These are phyloP conservation scores for Oryzias celebensis DNA, from an alignment of 2,113 vertebrate genomes.

Conservation along the genomic window DNA sequence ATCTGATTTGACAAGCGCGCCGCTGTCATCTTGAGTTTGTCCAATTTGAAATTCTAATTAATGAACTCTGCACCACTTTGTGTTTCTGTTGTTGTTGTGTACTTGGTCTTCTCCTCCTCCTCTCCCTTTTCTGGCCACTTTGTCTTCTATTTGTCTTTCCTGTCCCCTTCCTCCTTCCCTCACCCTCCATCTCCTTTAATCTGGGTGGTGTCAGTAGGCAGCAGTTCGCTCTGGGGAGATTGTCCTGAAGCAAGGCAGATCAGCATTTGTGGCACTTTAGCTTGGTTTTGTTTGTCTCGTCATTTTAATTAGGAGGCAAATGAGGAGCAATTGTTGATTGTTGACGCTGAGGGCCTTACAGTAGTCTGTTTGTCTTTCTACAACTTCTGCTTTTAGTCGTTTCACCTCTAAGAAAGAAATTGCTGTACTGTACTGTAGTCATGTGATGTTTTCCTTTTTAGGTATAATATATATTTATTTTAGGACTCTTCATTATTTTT, in stretches of 20 bases:
- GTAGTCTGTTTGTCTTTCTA: constrained; percentile 17
- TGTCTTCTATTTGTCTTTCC: constrained; percentile 68
- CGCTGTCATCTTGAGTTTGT: constrained; percentile 80
- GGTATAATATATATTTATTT: too few species aligned
- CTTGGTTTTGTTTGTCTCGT: constrained; percentile 14
- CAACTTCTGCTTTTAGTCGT: background rate
- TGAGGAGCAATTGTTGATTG: constrained; percentile 1
- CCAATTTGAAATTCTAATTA: constrained; percentile 83
- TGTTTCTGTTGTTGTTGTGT: constrained; percentile 53
- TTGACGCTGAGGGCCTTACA: constrained; percentile 15
- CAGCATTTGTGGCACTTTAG: constrained; percentile 27
- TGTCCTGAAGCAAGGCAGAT: constrained; percentile 62
- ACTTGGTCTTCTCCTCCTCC: constrained; percentile 11
- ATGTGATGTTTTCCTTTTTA: too few species aligned
- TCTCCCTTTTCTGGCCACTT: constrained; percentile 50
- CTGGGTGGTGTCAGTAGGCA: constrained; percentile 28
- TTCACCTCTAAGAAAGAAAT: background rate
- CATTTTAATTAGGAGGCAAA: constrained; percentile 42
- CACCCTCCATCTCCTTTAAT: constrained; percentile 29
- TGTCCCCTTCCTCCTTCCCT: constrained; percentile 33
- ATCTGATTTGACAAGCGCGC: constrained; percentile 79
- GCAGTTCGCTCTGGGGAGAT: constrained; percentile 37
- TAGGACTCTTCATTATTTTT: too few species aligned
- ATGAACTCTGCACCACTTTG: constrained; percentile 76
- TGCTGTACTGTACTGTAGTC: too few species aligned